Evolutionary conservation across 2,888 invertebrate species (phyloP).

Genomic region (Eilema sororculum): DNA sequence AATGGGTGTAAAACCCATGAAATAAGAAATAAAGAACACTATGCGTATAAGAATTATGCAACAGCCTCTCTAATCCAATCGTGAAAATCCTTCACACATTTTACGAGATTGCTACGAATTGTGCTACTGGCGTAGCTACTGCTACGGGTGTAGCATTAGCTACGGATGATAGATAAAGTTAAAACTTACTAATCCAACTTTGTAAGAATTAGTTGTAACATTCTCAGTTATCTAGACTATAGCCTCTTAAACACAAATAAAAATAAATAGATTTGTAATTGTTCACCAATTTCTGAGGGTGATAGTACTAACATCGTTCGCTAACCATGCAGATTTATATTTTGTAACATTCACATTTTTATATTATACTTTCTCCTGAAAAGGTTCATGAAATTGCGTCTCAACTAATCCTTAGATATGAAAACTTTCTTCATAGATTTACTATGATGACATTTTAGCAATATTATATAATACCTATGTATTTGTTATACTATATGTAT

Average conservation of each 20-base stretch:
- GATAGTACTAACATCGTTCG: too few relatives aligned
- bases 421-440: neutral
- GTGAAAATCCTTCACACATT: neutral
- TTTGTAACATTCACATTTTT: neutral
- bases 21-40: neutral
- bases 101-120: neutral
- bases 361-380: constrained; percentile 7
- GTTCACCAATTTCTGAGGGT: too few relatives aligned
- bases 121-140: neutral
- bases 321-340: too few relatives aligned
- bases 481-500: too few relatives aligned
- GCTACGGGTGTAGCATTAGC: constrained; percentile 12
- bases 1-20: neutral
- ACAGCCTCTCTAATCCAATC: neutral
- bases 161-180: neutral
- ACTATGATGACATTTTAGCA: neutral
- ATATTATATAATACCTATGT: neutral
- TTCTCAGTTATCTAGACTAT: neutral
- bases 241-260: neutral
- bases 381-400: neutral
- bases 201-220: neutral
- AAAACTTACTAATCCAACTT: neutral
- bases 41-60: neutral
- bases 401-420: constrained; percentile 10
- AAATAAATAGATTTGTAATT: neutral